Conservation (phyloP, 2,797 vertebrate species). For the Chaetodon trifasciatus region DNA sequence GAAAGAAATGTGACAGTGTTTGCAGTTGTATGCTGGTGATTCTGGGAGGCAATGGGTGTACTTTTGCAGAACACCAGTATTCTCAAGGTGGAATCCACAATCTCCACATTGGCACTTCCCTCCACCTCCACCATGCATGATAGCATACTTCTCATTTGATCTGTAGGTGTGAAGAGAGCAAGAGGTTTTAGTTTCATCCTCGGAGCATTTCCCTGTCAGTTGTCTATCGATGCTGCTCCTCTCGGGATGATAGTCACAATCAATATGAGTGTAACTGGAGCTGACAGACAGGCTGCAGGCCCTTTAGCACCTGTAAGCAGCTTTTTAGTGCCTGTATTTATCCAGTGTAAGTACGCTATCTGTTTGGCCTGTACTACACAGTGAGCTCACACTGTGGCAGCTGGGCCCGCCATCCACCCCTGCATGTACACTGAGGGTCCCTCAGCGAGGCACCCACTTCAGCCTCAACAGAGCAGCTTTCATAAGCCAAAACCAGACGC, state of each 20-base stretch:
- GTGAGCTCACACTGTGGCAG: slow-evolving; percentile 71
- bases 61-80: slow-evolving; percentile 90
- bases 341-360: slow-evolving; percentile 59
- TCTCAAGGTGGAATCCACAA: slow-evolving; percentile 91
- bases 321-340: slow-evolving; percentile 69
- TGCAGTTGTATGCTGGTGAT: slow-evolving; percentile 88
- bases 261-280: slow-evolving; percentile 66
- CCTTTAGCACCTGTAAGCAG: slow-evolving; percentile 76
- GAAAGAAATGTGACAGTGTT: slow-evolving; percentile 90
- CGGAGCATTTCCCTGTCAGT: slow-evolving; percentile 37
- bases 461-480: slow-evolving; percentile 84
- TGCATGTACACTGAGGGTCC: slow-evolving; percentile 71
- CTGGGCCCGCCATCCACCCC: slow-evolving; percentile 68
- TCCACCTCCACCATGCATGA: slow-evolving; percentile 87
- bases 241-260: slow-evolving; percentile 52
- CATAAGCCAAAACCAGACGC: slow-evolving; percentile 77
- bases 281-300: slow-evolving; percentile 51
- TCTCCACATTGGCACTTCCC: slow-evolving; percentile 91
- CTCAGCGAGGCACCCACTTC: slow-evolving; percentile 79
- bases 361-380: slow-evolving; percentile 67
- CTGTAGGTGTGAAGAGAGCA: slow-evolving; percentile 84
- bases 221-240: slow-evolving; percentile 52
- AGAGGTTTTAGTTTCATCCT: slow-evolving; percentile 50
- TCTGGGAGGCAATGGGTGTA: slow-evolving; percentile 90
- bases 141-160: slow-evolving; percentile 91